phyloP scores from a whole-genome alignment of 2,113 vertebrate species.

The Vulpes ferrilata region DNA sequence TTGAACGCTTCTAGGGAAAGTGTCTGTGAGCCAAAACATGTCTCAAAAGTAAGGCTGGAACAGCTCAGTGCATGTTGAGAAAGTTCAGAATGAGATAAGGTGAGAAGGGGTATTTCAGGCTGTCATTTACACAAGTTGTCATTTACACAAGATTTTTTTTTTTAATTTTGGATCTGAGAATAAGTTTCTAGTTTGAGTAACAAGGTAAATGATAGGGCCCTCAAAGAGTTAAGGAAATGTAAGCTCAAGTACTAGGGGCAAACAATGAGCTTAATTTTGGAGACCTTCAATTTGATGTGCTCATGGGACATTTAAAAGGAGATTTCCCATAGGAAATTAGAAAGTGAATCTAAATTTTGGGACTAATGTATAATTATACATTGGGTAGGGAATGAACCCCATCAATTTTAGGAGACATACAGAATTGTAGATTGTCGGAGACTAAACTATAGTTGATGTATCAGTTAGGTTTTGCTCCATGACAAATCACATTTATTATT shows the following conservation, averaged over 20 bases:
- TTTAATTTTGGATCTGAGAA: neutral
- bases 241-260: neutral
- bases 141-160: neutral
- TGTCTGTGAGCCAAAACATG: neutral
- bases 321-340: conserved; percentile 35
- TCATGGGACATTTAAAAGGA: neutral
- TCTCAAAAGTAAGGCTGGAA: neutral
- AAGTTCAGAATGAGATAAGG: neutral
- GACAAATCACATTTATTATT: neutral
- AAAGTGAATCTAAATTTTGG: neutral
- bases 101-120: neutral
- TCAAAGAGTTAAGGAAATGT: neutral
- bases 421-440: neutral
- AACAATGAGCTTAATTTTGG: conserved; percentile 28
- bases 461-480: neutral
- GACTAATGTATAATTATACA: neutral
- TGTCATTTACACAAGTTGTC: neutral
- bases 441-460: neutral
- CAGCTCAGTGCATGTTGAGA: neutral
- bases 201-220: neutral
- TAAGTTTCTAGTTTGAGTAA: neutral
- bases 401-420: neutral
- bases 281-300: neutral
- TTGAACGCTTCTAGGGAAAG: neutral
- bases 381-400: neutral